Evolutionary conservation across 53 echinoderm and acorn worm species (phyloP).

Genomic region (Holothuria leucospilota): DNA sequence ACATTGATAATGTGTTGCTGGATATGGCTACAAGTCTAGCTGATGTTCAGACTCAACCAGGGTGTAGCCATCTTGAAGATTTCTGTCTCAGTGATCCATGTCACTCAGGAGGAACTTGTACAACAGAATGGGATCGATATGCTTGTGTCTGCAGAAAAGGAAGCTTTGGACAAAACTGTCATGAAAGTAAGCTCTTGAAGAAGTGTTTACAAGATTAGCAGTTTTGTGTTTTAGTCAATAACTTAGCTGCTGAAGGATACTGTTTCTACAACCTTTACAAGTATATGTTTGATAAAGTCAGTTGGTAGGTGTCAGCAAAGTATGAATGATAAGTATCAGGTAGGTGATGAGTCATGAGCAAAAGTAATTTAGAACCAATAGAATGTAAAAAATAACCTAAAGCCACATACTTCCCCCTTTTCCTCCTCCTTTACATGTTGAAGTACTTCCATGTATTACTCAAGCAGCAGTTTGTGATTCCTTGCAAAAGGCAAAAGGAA

Average conservation of each 20-base stretch:
- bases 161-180: constrained; percentile 79
- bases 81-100: constrained; percentile 85
- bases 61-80: constrained; percentile 76
- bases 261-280: no score
- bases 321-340: no score
- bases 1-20: constrained; percentile 81
- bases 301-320: no score
- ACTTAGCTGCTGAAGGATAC: neutral
- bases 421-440: no score
- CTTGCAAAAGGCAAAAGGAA: no score
- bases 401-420: no score
- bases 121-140: constrained; percentile 83
- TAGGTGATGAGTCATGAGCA: no score
- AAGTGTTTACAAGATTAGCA: neutral
- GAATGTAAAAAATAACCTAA: no score
- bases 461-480: no score
- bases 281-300: no score
- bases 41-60: constrained; percentile 75
- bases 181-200: constrained; percentile 72
- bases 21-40: constrained; percentile 87
- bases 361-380: no score
- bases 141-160: constrained; percentile 75
- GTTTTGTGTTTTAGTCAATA: neutral
- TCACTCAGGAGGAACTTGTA: constrained; percentile 71
- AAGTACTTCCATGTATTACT: no score